Percentiles rank a stretch among this genome's conserved stretches.
Conservation (phyloP, 2,888 invertebrate genomes). For the Brachypalpus laphriformis region DNA sequence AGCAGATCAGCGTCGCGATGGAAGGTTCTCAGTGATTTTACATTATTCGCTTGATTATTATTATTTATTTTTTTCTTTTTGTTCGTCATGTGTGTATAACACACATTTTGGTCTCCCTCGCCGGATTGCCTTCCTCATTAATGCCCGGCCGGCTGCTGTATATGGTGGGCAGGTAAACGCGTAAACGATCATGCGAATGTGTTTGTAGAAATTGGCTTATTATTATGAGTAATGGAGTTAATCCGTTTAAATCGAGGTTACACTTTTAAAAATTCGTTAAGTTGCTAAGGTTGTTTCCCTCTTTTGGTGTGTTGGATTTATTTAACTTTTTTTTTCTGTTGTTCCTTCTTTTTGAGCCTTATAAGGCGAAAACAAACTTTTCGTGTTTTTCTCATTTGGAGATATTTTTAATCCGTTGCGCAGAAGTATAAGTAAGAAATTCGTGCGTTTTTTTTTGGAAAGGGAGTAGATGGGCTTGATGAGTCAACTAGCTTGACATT, state of each 20-base stretch:
- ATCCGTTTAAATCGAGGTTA: slow-evolving; percentile 75
- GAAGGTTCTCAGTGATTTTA: slow-evolving; percentile 74
- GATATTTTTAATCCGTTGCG: not conserved
- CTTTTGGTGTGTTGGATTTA: slow-evolving; percentile 6
- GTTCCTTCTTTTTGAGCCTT: slow-evolving; percentile 4
- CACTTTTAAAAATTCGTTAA: slow-evolving; percentile 70
- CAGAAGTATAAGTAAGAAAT: not conserved
- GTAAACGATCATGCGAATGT: slow-evolving; percentile 68
- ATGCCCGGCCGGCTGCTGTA: slow-evolving; percentile 10
- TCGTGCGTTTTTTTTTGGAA: not conserved
- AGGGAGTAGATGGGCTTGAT: not conserved
- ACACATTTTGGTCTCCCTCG: slow-evolving; percentile 30
- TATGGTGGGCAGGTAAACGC: slow-evolving; percentile 52
- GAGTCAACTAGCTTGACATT: slow-evolving; percentile 2
- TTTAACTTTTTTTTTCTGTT: slow-evolving; percentile 1
- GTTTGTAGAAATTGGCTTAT: slow-evolving; percentile 73
- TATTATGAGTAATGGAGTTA: slow-evolving; percentile 74
- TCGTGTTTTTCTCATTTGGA: slow-evolving; percentile 10
- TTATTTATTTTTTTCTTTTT: slow-evolving; percentile 24
- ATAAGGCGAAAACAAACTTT: slow-evolving; percentile 3
- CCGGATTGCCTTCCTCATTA: slow-evolving; percentile 60
- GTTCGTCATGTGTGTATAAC: slow-evolving; percentile 33
- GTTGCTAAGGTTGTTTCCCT: slow-evolving; percentile 68
- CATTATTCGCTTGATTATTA: slow-evolving; percentile 74
- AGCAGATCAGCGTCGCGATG: slow-evolving; percentile 80